Conservation (phyloP, 2,888 invertebrate genomes). For the Ophonus ardosiacus region DNA sequence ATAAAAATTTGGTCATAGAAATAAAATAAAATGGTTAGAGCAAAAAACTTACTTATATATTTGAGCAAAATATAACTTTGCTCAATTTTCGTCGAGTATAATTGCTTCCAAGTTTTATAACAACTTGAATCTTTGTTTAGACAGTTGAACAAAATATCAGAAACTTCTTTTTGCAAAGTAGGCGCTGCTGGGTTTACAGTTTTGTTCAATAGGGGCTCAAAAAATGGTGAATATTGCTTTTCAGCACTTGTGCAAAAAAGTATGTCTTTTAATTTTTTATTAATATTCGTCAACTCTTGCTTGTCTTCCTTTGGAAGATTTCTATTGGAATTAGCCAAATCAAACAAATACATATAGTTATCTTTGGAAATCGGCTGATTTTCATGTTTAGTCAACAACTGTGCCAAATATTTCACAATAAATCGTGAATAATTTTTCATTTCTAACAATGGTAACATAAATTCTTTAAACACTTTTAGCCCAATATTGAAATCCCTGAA, state of each 20-base stretch:
- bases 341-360: slow-evolving; percentile 80
- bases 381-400: slow-evolving; percentile 72
- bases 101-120: slow-evolving; percentile 83
- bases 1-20: slow-evolving; percentile 64
- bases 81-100: slow-evolving; percentile 82
- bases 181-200: slow-evolving; percentile 78
- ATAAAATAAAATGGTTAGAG: slow-evolving; percentile 52
- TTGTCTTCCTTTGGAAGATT: slow-evolving; percentile 78
- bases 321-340: slow-evolving; percentile 79
- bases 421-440: slow-evolving; percentile 84
- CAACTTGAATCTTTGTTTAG: slow-evolving; percentile 81
- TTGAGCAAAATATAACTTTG: slow-evolving; percentile 83
- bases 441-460: slow-evolving; percentile 85
- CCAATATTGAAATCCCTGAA: slow-evolving; percentile 81
- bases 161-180: slow-evolving; percentile 78
- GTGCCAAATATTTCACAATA: slow-evolving; percentile 80
- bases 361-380: slow-evolving; percentile 73
- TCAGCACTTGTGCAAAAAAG: slow-evolving; percentile 72
- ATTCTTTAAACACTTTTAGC: slow-evolving; percentile 86
- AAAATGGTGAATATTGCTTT: slow-evolving; percentile 75
- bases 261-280: slow-evolving; percentile 71
- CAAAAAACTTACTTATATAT: slow-evolving; percentile 76
- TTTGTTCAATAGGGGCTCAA: slow-evolving; percentile 83
- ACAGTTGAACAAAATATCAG: slow-evolving; percentile 80
- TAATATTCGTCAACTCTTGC: slow-evolving; percentile 78